These are phyloP conservation scores for Chesias legatella DNA, from an alignment of 2,888 invertebrate species.

Conservation along the genomic window DNA sequence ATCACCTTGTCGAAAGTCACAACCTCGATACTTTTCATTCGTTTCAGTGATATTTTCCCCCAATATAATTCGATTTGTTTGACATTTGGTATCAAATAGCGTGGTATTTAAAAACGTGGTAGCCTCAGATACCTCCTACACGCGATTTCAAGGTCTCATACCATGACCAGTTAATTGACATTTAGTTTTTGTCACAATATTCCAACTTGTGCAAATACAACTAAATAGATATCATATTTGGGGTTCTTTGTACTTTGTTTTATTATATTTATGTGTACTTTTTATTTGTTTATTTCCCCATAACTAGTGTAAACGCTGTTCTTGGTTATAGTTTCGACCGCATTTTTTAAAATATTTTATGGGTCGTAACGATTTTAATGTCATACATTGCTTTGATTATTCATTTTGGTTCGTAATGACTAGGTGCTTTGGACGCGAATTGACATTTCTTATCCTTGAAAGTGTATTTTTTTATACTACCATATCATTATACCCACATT, in stretches of 20 bases:
- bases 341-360: no score
- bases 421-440: no score
- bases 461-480: no score
- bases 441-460: no score
- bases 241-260: conserved; percentile 11
- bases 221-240: conserved; percentile 12
- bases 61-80: not conserved
- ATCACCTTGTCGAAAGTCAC: not conserved
- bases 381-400: no score
- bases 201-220: conserved; percentile 32
- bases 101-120: conserved; percentile 49
- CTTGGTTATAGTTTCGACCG: not conserved
- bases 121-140: conserved; percentile 42
- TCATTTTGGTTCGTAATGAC: no score
- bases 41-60: not conserved
- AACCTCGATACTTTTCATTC: not conserved
- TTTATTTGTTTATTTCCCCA: conserved; percentile 10
- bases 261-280: no score
- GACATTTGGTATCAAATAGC: conserved; percentile 18
- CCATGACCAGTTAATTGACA: conserved; percentile 47
- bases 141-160: conserved; percentile 54
- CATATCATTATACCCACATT: no score
- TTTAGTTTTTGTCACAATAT: conserved; percentile 38
- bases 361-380: no score
- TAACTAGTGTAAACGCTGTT: conserved; percentile 8